Conservation (phyloP, 2,797 vertebrate species). For the Centroberyx gerrardi region DNA sequence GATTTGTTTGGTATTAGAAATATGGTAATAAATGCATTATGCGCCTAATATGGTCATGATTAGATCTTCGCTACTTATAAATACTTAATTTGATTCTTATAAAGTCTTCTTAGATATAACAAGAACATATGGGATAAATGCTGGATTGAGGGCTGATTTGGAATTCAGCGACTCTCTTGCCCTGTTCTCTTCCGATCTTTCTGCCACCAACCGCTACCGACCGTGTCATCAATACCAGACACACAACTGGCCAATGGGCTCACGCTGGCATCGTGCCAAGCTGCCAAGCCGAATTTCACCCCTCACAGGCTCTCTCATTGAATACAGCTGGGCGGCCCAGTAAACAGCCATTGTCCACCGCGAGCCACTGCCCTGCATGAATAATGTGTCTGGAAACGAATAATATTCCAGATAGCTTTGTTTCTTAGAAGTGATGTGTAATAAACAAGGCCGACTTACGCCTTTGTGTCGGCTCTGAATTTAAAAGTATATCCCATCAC, state of each 20-base stretch:
- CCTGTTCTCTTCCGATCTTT: constrained; percentile 51
- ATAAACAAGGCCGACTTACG: background rate
- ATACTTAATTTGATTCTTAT: too few species aligned
- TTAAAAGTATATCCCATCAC: constrained; percentile 9
- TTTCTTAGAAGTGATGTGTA: background rate
- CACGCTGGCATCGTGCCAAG: constrained; percentile 65
- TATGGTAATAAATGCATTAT: background rate
- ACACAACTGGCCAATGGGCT: constrained; percentile 65
- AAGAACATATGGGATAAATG: constrained; percentile 5
- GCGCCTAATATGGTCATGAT: background rate
- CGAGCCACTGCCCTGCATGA: constrained; percentile 48
- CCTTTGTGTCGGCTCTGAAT: background rate
- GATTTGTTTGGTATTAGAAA: background rate
- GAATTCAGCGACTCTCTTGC: constrained; percentile 27
- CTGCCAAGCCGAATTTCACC: constrained; percentile 74
- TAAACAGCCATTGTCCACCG: constrained; percentile 63
- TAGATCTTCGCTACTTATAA: background rate
- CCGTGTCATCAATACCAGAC: constrained; percentile 62
- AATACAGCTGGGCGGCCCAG: constrained; percentile 63
- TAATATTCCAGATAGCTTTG: constrained; percentile 7
- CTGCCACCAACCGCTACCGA: constrained; percentile 43
- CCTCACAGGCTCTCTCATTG: constrained; percentile 67
- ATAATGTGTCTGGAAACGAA: constrained; percentile 49
- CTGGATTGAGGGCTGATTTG: constrained; percentile 24
- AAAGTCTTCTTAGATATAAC: background rate